Conservation (phyloP, 2,797 vertebrate genomes). For the Cyclura pinguis region DNA sequence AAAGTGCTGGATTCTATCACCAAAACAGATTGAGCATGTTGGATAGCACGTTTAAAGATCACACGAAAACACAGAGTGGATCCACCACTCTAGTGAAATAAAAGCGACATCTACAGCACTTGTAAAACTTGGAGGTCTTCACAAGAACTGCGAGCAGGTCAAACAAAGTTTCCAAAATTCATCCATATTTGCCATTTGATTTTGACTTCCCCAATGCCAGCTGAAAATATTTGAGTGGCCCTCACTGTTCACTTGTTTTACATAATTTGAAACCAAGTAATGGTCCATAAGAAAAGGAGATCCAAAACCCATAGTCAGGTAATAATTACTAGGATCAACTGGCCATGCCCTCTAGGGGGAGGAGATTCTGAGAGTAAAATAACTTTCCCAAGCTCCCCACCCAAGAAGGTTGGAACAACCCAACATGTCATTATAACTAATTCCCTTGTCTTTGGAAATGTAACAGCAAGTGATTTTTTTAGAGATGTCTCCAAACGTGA, state of each 20-base stretch:
- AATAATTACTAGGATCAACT: neutral
- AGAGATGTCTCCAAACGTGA: neutral
- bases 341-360: no score
- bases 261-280: neutral
- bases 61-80: no score
- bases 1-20: no score
- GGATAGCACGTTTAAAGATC: no score
- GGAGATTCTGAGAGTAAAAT: neutral
- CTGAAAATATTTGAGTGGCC: fast-evolving
- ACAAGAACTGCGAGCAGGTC: constrained; percentile 2
- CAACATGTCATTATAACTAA: neutral
- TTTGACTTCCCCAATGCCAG: neutral
- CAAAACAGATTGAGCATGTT: no score
- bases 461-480: neutral
- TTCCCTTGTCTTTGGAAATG: neutral
- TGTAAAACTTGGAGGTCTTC: constrained; percentile 7
- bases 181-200: neutral
- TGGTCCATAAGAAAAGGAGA: neutral
- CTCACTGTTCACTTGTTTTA: neutral
- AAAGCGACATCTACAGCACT: neutral
- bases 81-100: no score
- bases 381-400: neutral
- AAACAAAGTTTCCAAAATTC: no score
- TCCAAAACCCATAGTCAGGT: neutral
- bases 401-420: neutral